phyloP scores from a whole-genome alignment of 2,113 vertebrate species.

The Pongo abelii region DNA sequence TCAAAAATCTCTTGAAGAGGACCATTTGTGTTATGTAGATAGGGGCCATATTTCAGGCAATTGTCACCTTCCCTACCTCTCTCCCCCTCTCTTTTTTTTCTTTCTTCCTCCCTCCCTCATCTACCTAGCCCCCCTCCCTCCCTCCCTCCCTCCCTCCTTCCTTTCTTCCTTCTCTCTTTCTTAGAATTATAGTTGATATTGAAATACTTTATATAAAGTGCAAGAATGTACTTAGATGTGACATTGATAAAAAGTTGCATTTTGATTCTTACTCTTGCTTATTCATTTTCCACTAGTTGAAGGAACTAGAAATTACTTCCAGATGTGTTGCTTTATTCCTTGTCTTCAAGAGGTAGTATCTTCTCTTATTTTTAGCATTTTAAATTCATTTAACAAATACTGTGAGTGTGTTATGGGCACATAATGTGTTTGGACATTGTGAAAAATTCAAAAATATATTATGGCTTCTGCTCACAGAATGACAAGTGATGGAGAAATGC shows the following conservation, averaged over 20 bases:
- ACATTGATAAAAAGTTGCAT: constrained; percentile 20
- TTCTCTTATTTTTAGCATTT: constrained; percentile 44
- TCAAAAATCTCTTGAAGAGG: background rate
- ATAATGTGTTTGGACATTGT: constrained; percentile 4
- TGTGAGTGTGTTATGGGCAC: background rate
- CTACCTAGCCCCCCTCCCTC: background rate
- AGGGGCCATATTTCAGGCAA: background rate
- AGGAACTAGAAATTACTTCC: background rate
- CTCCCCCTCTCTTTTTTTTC: background rate
- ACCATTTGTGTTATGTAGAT: background rate
- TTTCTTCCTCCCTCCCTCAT: background rate
- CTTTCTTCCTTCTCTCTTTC: background rate
- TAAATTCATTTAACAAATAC: constrained; percentile 33
- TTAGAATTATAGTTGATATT: background rate
- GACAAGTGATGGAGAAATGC: background rate
- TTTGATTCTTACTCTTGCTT: constrained; percentile 13
- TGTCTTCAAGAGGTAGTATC: background rate
- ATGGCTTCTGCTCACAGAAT: constrained; percentile 29
- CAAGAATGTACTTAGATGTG: background rate
- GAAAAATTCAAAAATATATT: background rate
- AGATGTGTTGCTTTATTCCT: constrained; percentile 23
- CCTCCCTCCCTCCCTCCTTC: too few species aligned
- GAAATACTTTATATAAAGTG: constrained; percentile 1
- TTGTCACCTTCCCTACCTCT: background rate
- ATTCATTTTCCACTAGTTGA: constrained; percentile 4